Evolutionary conservation across 2,113 vertebrate genomes (phyloP).

Genomic region (Prunella fulvescens): DNA sequence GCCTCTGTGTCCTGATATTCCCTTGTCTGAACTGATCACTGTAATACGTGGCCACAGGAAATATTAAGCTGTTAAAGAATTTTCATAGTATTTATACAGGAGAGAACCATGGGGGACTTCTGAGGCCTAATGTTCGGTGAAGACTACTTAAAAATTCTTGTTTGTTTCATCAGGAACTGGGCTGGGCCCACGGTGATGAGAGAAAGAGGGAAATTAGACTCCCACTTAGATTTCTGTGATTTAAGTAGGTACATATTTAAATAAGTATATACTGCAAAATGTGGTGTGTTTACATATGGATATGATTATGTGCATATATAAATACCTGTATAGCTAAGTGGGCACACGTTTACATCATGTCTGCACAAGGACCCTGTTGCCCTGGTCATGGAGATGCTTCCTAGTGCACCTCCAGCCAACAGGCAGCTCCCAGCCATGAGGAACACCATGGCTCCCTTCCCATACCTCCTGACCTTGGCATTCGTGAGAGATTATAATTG

Average conservation of each 20-base stretch:
- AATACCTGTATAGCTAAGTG: neutral
- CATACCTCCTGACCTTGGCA: neutral
- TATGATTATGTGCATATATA: neutral
- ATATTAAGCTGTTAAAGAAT: neutral
- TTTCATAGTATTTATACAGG: neutral
- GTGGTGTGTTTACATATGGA: neutral
- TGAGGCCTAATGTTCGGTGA: neutral
- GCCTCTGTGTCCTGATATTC: conserved; percentile 23
- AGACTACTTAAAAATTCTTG: neutral
- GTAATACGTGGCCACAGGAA: neutral
- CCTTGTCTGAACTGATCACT: conserved; percentile 16
- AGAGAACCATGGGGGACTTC: neutral
- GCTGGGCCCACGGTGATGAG: neutral
- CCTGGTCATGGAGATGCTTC: neutral
- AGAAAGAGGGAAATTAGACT: neutral
- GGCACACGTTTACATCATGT: neutral
- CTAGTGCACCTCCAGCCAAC: rapidly evolving
- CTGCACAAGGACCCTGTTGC: rapidly evolving
- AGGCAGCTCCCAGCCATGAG: neutral
- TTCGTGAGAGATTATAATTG: neutral
- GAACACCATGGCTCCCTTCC: neutral
- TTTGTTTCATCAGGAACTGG: neutral
- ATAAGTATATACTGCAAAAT: neutral
- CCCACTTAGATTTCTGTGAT: neutral
- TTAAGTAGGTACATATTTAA: neutral